phyloP scores from a whole-genome alignment of 2,113 vertebrate genomes.

The Canis aureus region DNA sequence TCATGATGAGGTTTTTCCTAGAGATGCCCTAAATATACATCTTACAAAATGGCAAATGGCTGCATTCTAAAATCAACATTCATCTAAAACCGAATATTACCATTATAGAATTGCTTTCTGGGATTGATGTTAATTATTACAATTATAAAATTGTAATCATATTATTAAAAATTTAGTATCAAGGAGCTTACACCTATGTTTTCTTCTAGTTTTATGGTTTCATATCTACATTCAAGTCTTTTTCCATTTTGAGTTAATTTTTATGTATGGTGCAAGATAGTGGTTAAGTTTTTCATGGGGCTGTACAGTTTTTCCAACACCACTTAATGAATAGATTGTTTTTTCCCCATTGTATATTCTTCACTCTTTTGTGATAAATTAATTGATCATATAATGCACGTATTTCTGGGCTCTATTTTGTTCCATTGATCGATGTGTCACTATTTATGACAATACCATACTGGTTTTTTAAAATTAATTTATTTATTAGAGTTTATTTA shows the following conservation, averaged over 20 bases:
- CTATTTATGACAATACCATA: neutral
- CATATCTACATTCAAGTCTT: neutral
- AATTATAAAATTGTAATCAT: constrained; percentile 49
- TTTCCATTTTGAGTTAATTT: neutral
- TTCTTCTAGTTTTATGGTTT: neutral
- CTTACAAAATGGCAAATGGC: constrained; percentile 38
- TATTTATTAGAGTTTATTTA: too few species aligned
- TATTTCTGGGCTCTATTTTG: neutral
- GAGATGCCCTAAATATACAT: neutral
- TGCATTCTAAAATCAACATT: constrained; percentile 47
- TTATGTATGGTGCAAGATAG: neutral
- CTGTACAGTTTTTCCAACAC: neutral
- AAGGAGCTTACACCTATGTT: neutral
- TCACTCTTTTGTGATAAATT: neutral
- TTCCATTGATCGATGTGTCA: neutral
- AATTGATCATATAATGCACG: neutral
- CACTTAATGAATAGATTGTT: neutral
- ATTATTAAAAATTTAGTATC: constrained; percentile 35
- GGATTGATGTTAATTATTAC: neutral
- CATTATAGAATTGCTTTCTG: neutral
- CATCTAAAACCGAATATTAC: constrained; percentile 47
- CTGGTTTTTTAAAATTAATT: neutral
- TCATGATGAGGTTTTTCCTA: constrained; percentile 6
- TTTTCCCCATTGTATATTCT: neutral
- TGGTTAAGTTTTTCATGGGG: neutral